Percentiles rank a stretch among this genome's conserved stretches.
phyloP scores from a whole-genome alignment of 2,797 vertebrate species.

The Lacerta agilis region DNA sequence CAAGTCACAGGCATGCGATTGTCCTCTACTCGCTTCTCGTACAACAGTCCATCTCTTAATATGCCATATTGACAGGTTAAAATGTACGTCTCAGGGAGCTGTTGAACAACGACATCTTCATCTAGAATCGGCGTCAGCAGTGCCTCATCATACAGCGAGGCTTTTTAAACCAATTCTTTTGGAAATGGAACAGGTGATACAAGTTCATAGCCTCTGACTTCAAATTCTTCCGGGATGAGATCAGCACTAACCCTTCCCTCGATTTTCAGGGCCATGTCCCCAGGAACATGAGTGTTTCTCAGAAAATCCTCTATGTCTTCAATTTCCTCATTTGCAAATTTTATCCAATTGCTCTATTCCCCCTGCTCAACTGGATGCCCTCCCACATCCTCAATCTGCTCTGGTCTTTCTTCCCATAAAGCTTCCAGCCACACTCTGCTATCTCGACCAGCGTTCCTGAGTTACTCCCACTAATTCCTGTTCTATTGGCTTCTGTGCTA shows the following conservation, averaged over 20 bases:
- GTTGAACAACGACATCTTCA: constrained; percentile 78
- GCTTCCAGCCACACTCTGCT: background rate
- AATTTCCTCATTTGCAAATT: constrained; percentile 74
- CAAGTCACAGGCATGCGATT: constrained; percentile 81
- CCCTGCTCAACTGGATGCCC: background rate
- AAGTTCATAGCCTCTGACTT: constrained; percentile 65
- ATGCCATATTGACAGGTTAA: constrained; percentile 88
- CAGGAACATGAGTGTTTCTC: constrained; percentile 78
- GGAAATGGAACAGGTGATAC: constrained; percentile 45
- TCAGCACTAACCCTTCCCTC: constrained; percentile 81
- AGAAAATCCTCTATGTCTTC: constrained; percentile 54
- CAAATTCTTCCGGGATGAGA: constrained; percentile 81
- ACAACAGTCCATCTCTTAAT: constrained; percentile 86
- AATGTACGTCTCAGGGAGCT: constrained; percentile 80
- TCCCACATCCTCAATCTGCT: no score
- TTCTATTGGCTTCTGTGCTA: background rate
- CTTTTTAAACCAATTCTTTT: constrained; percentile 65
- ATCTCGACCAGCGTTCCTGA: background rate
- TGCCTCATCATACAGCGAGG: constrained; percentile 54
- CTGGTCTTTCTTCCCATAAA: background rate
- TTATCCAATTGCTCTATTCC: background rate
- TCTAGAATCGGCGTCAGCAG: constrained; percentile 81
- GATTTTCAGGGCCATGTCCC: constrained; percentile 74
- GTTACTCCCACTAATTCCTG: background rate
- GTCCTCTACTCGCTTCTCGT: constrained; percentile 59